A percentile compares a stretch with the other conserved stretches of the same genome.
Conservation (phyloP, 2,888 invertebrate genomes). For the Leucania comma region DNA sequence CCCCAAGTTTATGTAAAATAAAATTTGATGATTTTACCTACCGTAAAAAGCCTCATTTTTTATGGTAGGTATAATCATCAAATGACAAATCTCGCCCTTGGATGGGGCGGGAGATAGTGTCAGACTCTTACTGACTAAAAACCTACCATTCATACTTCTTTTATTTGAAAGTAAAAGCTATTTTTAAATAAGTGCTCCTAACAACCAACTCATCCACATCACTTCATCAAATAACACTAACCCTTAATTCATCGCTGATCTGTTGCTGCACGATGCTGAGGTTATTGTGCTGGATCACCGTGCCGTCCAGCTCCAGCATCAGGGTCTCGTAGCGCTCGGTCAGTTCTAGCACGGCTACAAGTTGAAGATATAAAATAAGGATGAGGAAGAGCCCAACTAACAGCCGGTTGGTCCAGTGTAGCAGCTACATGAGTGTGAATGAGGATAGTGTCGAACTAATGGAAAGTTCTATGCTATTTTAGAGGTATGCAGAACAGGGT, state of each 20-base stretch:
- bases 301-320: slow-evolving; percentile 72
- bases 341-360: slow-evolving; percentile 80
- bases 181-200: not conserved
- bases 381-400: not conserved
- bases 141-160: no score
- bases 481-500: no score
- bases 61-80: no score
- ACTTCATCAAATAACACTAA: slow-evolving; percentile 52
- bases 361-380: not conserved
- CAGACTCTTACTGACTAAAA: no score
- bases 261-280: slow-evolving; percentile 71
- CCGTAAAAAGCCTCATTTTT: no score
- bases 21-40: no score
- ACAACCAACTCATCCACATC: no score
- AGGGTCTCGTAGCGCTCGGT: slow-evolving; percentile 75
- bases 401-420: not conserved
- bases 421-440: not conserved
- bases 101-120: no score
- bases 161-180: no score
- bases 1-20: no score
- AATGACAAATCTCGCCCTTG: no score
- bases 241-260: slow-evolving; percentile 75
- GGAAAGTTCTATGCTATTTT: not conserved
- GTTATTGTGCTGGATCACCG: slow-evolving; percentile 68
- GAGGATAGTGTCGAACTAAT: not conserved